phyloP scores from a whole-genome alignment of 2,888 invertebrate genomes.

The Cordilura impudica region DNA sequence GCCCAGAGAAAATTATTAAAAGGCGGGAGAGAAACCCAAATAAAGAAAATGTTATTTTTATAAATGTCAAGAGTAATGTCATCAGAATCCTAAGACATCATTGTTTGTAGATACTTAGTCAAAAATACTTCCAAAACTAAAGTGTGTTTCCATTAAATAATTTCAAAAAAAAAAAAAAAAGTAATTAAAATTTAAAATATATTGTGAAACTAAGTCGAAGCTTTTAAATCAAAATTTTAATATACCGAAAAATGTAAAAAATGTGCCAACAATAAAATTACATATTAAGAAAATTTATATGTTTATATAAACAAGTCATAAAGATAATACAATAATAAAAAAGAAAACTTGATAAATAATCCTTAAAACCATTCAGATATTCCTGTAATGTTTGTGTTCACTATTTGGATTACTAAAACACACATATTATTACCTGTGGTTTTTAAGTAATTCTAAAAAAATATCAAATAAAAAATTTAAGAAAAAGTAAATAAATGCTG shows the following conservation, averaged over 20 bases:
- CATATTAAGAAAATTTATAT: slow-evolving; percentile 13
- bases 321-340: background rate
- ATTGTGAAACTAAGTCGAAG: background rate
- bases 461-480: background rate
- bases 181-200: slow-evolving; percentile 19
- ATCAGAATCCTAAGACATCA: slow-evolving; percentile 71
- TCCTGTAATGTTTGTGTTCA: slow-evolving; percentile 1
- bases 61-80: slow-evolving; percentile 77
- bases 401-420: background rate
- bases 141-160: background rate
- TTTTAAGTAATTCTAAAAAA: background rate
- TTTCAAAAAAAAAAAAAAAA: slow-evolving; percentile 20
- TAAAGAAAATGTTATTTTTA: slow-evolving; percentile 58
- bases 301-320: too few species aligned
- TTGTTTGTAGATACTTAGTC: slow-evolving; percentile 55
- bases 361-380: background rate
- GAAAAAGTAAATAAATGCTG: background rate
- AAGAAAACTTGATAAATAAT: background rate
- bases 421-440: slow-evolving; percentile 10
- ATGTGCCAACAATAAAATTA: background rate
- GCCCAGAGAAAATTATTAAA: slow-evolving; percentile 37
- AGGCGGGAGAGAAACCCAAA: slow-evolving; percentile 49
- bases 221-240: background rate
- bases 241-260: background rate
- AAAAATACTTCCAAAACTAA: slow-evolving; percentile 32